These are phyloP conservation scores for Argentina silus DNA, from an alignment of 2,797 vertebrate genomes.

Conservation along the genomic window DNA sequence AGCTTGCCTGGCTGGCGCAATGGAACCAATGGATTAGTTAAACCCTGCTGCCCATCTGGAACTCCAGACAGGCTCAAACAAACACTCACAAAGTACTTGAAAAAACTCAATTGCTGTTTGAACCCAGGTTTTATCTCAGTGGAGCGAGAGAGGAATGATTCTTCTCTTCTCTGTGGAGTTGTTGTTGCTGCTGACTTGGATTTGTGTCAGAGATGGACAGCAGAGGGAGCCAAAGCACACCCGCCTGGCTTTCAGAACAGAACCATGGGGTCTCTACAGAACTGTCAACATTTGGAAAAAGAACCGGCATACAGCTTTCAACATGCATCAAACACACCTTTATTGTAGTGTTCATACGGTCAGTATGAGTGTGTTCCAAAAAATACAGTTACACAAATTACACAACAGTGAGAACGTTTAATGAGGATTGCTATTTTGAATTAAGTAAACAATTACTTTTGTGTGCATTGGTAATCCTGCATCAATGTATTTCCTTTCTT, in stretches of 20 bases:
- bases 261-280: neutral
- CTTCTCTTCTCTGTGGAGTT: neutral
- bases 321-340: neutral
- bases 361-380: neutral
- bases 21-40: too few species aligned
- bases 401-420: neutral
- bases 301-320: neutral
- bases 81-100: neutral
- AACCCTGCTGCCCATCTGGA: too few species aligned
- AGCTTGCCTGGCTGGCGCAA: too few species aligned
- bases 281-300: neutral
- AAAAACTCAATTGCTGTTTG: too few species aligned
- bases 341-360: neutral
- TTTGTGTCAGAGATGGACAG: neutral
- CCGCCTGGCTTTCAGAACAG: neutral
- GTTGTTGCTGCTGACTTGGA: too few species aligned
- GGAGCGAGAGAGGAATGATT: neutral
- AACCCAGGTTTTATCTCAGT: too few species aligned
- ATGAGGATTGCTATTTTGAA: neutral
- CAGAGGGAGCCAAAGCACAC: neutral
- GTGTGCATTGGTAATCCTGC: neutral
- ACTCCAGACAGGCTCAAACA: neutral
- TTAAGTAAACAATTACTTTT: neutral
- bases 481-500: slow-evolving; percentile 2
- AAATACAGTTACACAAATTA: slow-evolving; percentile 18